These are phyloP conservation scores for Proisotoma minuta DNA, from an alignment of 2,888 invertebrate genomes.

Conservation along the genomic window DNA sequence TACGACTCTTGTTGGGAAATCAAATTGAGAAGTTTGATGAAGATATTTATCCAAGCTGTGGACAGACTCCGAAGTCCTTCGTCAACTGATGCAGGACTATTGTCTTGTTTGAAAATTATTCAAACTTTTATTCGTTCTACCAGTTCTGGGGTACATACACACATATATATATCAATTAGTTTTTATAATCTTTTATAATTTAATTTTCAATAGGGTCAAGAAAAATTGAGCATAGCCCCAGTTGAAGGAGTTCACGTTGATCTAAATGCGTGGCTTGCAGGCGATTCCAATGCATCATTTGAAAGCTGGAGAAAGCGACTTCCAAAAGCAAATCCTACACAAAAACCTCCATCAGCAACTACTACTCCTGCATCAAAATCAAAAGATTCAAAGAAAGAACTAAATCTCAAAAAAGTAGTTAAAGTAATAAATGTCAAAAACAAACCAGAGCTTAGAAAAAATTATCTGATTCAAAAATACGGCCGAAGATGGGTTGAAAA, in stretches of 20 bases:
- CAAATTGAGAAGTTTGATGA: slow-evolving; percentile 77
- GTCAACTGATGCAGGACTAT: slow-evolving; percentile 82
- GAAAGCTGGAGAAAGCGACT: slow-evolving; percentile 65
- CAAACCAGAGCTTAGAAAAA: slow-evolving; percentile 50
- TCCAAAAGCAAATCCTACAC: slow-evolving; percentile 48
- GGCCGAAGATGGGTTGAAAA: slow-evolving; percentile 62
- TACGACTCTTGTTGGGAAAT: slow-evolving; percentile 95
- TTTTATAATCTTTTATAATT: not conserved
- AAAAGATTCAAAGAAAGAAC: slow-evolving; percentile 14
- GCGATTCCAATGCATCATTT: slow-evolving; percentile 65
- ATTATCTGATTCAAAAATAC: slow-evolving; percentile 72
- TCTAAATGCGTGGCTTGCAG: slow-evolving; percentile 66
- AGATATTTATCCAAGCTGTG: slow-evolving; percentile 75
- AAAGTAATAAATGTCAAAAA: slow-evolving; percentile 1
- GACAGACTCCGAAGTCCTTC: slow-evolving; percentile 73
- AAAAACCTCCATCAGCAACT: not conserved
- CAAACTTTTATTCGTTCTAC: slow-evolving; percentile 63
- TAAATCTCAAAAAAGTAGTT: slow-evolving; percentile 13
- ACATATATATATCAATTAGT: not conserved
- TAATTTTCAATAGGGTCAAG: slow-evolving; percentile 49
- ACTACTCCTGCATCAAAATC: not conserved
- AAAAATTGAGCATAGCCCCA: slow-evolving; percentile 56
- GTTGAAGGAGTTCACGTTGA: slow-evolving; percentile 65
- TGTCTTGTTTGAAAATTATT: slow-evolving; percentile 89
- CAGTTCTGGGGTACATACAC: slow-evolving; percentile 45